Evolutionary conservation across 1,140 invertebrate genomes (phyloP).

Genomic region (Heliconius hewitsoni): DNA sequence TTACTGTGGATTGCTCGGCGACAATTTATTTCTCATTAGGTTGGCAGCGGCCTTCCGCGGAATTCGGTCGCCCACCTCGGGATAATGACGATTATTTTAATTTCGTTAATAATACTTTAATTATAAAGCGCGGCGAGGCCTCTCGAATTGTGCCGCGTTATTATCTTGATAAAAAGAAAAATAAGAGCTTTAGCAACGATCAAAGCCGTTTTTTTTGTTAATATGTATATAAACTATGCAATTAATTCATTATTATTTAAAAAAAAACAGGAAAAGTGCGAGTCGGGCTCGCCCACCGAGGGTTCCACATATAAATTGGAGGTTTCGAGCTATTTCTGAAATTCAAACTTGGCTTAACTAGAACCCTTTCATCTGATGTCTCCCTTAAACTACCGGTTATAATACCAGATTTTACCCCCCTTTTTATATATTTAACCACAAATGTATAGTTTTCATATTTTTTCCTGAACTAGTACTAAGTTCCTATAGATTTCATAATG

Average conservation of each 20-base stretch:
- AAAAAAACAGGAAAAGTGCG: too few species aligned
- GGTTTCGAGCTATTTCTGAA: too few species aligned
- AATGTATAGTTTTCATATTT: too few species aligned
- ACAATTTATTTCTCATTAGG: conserved; percentile 80
- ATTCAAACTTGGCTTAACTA: too few species aligned
- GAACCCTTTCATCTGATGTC: too few species aligned
- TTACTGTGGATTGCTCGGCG: conserved; percentile 65
- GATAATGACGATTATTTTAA: conserved; percentile 74
- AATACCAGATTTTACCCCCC: too few species aligned
- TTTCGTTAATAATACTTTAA: conserved; percentile 78
- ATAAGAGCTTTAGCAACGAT: conserved; percentile 15
- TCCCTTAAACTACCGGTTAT: too few species aligned
- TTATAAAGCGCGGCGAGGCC: conserved; percentile 60
- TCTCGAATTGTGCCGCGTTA: conserved; percentile 44
- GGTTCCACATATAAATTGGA: too few species aligned
- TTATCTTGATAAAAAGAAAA: conserved; percentile 33
- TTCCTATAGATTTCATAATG: too few species aligned
- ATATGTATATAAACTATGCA: not conserved
- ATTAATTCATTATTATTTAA: not conserved
- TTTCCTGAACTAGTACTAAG: too few species aligned
- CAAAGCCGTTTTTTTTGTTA: not conserved
- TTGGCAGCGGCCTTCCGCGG: conserved; percentile 59
- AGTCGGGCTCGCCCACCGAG: too few species aligned
- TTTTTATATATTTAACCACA: too few species aligned
- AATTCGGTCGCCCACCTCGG: conserved; percentile 69